phyloP scores from a whole-genome alignment of 1,140 invertebrate species.

The Aphelinus atriplicis region DNA sequence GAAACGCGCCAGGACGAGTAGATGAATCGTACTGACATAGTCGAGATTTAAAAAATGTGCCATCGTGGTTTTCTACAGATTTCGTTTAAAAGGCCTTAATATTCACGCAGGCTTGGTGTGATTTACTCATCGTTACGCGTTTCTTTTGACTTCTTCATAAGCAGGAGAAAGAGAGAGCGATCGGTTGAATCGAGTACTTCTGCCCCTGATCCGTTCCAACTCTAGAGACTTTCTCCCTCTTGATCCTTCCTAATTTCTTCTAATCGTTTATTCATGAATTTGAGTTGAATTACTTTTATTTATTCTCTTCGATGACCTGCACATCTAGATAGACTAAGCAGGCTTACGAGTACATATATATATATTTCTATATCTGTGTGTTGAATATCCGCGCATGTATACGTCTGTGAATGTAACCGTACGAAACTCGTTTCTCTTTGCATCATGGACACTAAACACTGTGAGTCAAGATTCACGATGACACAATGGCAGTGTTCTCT shows the following conservation, averaged over 20 bases:
- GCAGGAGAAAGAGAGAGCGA: conserved; percentile 21
- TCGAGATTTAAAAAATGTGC: not conserved
- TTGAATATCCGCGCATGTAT: not conserved
- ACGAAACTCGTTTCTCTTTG: no score
- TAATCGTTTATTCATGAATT: conserved; percentile 35
- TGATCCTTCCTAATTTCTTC: not conserved
- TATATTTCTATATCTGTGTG: conserved; percentile 7
- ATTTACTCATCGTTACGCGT: conserved; percentile 41
- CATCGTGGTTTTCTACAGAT: not conserved
- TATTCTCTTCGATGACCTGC: conserved; percentile 30
- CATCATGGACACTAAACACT: not conserved
- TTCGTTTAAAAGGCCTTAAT: conserved; percentile 16
- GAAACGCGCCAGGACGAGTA: conserved; percentile 42
- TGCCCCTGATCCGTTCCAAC: conserved; percentile 8
- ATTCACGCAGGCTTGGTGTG: not conserved
- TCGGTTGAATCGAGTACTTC: conserved; percentile 22
- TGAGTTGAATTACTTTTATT: conserved; percentile 32
- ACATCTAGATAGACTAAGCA: conserved; percentile 38
- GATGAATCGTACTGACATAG: not conserved
- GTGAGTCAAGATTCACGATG: conserved; percentile 32
- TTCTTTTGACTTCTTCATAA: conserved; percentile 31
- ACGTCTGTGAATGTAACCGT: no score
- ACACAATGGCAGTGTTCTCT: conserved; percentile 35
- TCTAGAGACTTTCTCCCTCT: not conserved
- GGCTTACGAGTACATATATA: not conserved